Conservation (phyloP, 1,140 invertebrate species). For the Planococcus citri region DNA sequence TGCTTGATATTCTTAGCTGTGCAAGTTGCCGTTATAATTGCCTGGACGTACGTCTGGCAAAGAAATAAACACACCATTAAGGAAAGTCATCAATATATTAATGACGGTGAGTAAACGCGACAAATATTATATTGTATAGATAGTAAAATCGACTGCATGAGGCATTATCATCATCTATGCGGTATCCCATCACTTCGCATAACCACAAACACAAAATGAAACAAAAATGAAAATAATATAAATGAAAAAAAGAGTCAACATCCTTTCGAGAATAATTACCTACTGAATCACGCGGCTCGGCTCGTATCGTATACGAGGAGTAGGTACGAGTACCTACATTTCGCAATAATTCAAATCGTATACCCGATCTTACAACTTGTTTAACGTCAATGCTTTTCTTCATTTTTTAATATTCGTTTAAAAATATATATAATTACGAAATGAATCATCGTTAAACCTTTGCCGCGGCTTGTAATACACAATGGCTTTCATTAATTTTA, state of each 20-base stretch:
- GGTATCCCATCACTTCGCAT: no score
- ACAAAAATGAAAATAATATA: no score
- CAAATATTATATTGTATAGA: no score
- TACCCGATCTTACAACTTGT: background rate
- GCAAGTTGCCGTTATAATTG: conserved; percentile 66
- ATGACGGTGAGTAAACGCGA: conserved; percentile 32
- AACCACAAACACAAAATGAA: no score
- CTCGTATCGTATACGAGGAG: no score
- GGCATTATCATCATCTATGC: no score
- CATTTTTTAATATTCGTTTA: background rate
- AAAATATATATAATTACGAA: background rate
- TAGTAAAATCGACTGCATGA: no score
- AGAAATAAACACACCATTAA: conserved; percentile 33
- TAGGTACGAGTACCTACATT: no score
- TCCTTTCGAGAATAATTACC: background rate
- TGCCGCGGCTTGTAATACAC: background rate
- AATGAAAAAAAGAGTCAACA: no score
- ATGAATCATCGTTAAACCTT: background rate
- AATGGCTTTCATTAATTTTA: background rate
- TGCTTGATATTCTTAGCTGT: conserved; percentile 69
- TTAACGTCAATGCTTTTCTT: background rate
- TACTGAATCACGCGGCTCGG: background rate
- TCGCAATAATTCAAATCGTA: background rate
- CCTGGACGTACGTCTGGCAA: conserved; percentile 73
- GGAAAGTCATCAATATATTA: conserved; percentile 33